Evolutionary conservation across 2,888 invertebrate genomes (phyloP).

Genomic region (Lacanobia oleracea): DNA sequence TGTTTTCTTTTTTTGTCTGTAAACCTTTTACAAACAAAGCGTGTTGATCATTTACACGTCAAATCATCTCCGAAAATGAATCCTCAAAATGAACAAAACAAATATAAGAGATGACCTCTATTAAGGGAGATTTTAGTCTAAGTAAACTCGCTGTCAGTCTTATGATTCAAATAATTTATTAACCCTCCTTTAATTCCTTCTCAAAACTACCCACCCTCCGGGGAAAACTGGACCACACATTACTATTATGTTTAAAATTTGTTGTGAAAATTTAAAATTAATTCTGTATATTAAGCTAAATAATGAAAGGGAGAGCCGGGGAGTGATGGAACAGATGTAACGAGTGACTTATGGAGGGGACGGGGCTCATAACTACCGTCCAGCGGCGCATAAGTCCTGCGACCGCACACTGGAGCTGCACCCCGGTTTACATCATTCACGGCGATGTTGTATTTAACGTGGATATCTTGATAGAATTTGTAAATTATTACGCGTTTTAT

Average conservation of each 20-base stretch:
- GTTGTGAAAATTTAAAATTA: conserved; percentile 59
- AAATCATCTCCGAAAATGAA: not conserved
- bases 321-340: conserved; percentile 83
- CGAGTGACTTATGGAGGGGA: conserved; percentile 82
- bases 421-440: conserved; percentile 79
- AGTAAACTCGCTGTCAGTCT: not conserved
- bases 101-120: not conserved
- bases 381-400: conserved; percentile 85
- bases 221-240: conserved; percentile 35
- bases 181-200: conserved; percentile 16
- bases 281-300: conserved; percentile 62
- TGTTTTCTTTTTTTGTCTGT: not conserved
- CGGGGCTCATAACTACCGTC: conserved; percentile 85
- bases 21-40: not conserved
- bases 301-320: conserved; percentile 65
- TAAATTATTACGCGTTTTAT: conserved; percentile 52
- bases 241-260: conserved; percentile 45
- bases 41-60: not conserved
- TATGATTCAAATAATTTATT: conserved; percentile 19
- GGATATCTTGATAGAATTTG: conserved; percentile 67
- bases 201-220: conserved; percentile 24
- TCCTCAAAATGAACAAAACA: too few relatives aligned
- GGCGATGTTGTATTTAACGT: conserved; percentile 74
- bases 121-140: not conserved
- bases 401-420: conserved; percentile 82